These are phyloP conservation scores for Cydia splendana DNA, from an alignment of 1,140 invertebrate genomes.

Conservation along the genomic window DNA sequence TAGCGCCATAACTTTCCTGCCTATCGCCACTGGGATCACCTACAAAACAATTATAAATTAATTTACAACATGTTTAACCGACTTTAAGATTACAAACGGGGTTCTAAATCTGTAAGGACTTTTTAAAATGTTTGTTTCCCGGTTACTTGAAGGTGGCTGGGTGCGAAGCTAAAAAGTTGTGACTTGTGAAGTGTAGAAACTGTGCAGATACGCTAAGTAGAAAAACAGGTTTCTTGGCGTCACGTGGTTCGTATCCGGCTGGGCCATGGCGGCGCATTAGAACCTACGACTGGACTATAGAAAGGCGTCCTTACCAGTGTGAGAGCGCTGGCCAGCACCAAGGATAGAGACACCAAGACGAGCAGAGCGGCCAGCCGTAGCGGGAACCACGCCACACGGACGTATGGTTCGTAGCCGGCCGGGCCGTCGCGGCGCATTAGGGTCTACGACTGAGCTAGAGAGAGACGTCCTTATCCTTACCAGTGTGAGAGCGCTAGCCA, in stretches of 20 bases:
- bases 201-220: too few relatives aligned
- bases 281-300: too few relatives aligned
- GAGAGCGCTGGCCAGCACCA: constrained; percentile 90
- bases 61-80: neutral
- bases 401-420: constrained; percentile 84
- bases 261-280: too few relatives aligned
- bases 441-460: too few relatives aligned
- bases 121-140: too few relatives aligned
- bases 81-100: neutral
- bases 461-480: constrained; percentile 54
- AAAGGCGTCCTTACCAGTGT: constrained; percentile 81
- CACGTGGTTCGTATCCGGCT: too few relatives aligned
- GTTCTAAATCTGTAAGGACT: too few relatives aligned
- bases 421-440: too few relatives aligned
- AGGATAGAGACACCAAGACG: constrained; percentile 89
- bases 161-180: too few relatives aligned
- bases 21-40: constrained; percentile 95
- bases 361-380: constrained; percentile 89
- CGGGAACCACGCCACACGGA: constrained; percentile 90
- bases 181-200: too few relatives aligned
- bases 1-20: constrained; percentile 91
- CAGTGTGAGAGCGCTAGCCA: constrained; percentile 90
- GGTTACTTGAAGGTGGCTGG: too few relatives aligned
- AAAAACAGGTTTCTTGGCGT: too few relatives aligned
- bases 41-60: constrained; percentile 42